phyloP scores from a whole-genome alignment of 1,140 invertebrate genomes.

The Papilio polytes region DNA sequence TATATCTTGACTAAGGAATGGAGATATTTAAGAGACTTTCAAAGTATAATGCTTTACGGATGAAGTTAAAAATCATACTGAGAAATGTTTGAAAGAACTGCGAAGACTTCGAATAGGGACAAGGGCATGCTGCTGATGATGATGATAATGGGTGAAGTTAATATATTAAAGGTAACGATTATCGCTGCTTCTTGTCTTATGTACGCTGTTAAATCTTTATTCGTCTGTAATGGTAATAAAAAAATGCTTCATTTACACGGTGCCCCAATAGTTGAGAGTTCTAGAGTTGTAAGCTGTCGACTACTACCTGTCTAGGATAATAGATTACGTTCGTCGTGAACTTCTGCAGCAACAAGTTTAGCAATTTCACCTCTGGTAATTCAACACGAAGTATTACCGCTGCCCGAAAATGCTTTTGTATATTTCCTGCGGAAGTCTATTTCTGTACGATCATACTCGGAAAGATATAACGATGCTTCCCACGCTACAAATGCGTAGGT shows the following conservation, averaged over 20 bases:
- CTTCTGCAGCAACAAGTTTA: constrained; percentile 25
- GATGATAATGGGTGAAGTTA: too few species aligned
- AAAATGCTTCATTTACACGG: background rate
- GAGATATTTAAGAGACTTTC: background rate
- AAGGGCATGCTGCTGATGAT: too few species aligned
- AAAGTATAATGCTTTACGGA: background rate
- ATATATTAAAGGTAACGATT: too few species aligned
- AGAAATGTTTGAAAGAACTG: too few species aligned
- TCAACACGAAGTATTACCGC: constrained; percentile 8
- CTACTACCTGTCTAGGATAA: constrained; percentile 14
- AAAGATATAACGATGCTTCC: background rate
- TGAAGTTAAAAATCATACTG: background rate
- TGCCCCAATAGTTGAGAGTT: background rate
- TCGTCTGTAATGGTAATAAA: too few species aligned
- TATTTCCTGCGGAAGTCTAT: background rate
- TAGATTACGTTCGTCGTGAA: constrained; percentile 9
- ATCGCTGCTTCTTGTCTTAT: too few species aligned
- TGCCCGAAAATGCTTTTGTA: background rate
- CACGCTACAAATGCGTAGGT: background rate
- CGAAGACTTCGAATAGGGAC: too few species aligned
- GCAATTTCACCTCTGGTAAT: constrained; percentile 20
- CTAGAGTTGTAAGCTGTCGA: background rate
- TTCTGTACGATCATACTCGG: too few species aligned
- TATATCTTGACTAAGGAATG: constrained; percentile 4
- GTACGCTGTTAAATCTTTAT: too few species aligned